These are phyloP conservation scores for Mixornis gularis DNA, from an alignment of 2,113 vertebrate genomes.

Conservation along the genomic window DNA sequence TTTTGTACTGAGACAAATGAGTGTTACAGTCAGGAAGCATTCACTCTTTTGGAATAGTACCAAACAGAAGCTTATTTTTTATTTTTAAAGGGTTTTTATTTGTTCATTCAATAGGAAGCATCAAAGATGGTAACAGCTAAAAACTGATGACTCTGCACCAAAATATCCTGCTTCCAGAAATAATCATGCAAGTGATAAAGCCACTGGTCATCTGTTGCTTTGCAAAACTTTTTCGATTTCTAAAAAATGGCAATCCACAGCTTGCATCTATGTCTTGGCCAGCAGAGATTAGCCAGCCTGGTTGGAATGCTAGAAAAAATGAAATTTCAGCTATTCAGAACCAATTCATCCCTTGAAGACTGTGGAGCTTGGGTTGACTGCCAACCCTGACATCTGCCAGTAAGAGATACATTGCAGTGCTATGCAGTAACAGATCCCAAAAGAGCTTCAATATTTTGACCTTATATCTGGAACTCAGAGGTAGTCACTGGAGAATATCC, in stretches of 20 bases:
- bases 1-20: not conserved
- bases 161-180: conserved; percentile 17
- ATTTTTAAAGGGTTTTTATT: not conserved
- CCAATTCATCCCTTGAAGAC: not conserved
- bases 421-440: not conserved
- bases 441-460: not conserved
- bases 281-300: not conserved
- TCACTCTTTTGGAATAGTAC: not conserved
- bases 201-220: not conserved
- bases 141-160: not conserved
- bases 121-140: not conserved
- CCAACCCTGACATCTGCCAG: not conserved
- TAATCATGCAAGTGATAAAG: not conserved
- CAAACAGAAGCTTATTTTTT: not conserved
- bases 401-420: not conserved
- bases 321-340: not conserved
- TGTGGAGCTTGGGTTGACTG: not conserved
- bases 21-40: not conserved
- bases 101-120: conserved; percentile 1
- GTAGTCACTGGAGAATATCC: not conserved
- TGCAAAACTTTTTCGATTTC: not conserved
- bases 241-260: not conserved
- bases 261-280: not conserved
- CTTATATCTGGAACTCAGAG: not conserved
- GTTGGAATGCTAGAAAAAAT: not conserved